Evolutionary conservation across 2,113 vertebrate genomes (phyloP).

Genomic region (Oreocharis arfaki): DNA sequence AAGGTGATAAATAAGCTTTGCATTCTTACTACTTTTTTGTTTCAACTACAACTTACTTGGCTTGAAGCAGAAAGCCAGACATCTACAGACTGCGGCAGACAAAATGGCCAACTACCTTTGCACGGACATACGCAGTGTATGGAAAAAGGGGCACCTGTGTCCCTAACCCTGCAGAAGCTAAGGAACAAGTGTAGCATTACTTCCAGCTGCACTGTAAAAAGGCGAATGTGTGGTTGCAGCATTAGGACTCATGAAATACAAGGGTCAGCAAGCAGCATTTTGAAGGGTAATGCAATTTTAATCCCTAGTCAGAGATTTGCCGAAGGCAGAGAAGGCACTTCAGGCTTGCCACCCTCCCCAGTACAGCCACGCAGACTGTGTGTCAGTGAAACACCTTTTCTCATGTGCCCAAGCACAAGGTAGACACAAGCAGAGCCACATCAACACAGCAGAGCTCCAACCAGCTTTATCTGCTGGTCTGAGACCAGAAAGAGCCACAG

Average conservation of each 20-base stretch:
- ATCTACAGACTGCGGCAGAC: background rate
- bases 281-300: background rate
- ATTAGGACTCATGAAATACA: background rate
- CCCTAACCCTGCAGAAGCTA: background rate
- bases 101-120: background rate
- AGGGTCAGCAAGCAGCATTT: background rate
- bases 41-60: background rate
- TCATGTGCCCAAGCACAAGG: background rate
- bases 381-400: background rate
- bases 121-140: background rate
- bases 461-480: background rate
- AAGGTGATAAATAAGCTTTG: background rate
- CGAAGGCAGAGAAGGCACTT: fast-evolving
- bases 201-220: background rate
- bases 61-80: background rate
- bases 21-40: background rate
- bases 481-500: background rate
- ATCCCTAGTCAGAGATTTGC: background rate
- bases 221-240: background rate
- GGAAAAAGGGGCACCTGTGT: background rate
- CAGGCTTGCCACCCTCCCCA: background rate
- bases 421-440: background rate
- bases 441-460: background rate
- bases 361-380: background rate
- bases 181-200: background rate